These are phyloP conservation scores for Puntigrus tetrazona DNA, from an alignment of 2,113 vertebrate species.

Conservation along the genomic window DNA sequence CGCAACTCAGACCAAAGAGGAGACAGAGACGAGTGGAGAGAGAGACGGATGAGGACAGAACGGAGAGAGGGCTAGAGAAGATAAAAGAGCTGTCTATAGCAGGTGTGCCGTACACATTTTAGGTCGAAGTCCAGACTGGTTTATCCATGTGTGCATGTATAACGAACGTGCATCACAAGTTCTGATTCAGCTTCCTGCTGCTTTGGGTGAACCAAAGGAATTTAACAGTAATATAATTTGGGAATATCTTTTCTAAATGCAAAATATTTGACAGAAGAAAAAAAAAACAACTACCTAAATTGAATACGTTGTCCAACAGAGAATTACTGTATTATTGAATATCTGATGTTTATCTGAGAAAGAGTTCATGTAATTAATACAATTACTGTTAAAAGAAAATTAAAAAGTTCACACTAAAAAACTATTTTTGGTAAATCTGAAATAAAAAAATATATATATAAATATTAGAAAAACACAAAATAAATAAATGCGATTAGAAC, in stretches of 20 bases:
- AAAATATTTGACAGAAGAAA: too few species aligned
- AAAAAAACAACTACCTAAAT: too few species aligned
- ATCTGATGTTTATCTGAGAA: neutral
- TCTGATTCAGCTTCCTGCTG: neutral
- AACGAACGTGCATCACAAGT: neutral
- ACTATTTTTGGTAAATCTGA: neutral
- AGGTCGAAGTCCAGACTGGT: neutral
- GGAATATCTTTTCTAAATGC: too few species aligned
- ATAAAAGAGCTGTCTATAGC: neutral
- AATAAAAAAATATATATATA: neutral
- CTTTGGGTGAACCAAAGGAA: neutral
- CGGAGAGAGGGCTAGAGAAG: neutral
- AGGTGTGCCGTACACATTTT: neutral
- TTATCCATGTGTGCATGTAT: neutral
- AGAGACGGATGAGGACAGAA: conserved; percentile 7
- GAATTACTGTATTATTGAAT: neutral
- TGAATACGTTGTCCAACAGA: neutral
- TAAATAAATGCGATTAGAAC: too few species aligned
- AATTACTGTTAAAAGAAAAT: neutral
- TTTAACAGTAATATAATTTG: neutral
- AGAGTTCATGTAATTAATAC: neutral
- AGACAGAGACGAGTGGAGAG: conserved; percentile 47
- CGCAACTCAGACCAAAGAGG: conserved; percentile 15
- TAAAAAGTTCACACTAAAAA: neutral
- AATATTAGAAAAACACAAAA: too few species aligned